These are phyloP conservation scores for Mus musculus DNA, from an alignment of 2,113 vertebrate species.

Conservation along the genomic window GRCm39 chr16:59393001-59393500, in stretches of 20 bases:
- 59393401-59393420: not conserved
- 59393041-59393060: not conserved
- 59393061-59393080: not conserved
- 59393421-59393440: not conserved
- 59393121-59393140: not conserved
- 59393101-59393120: not conserved
- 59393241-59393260: constrained; percentile 26
- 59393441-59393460: not conserved
- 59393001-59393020: not conserved
- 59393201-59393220: constrained; percentile 9
- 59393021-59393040: not conserved
- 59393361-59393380: not conserved
- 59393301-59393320: not conserved
- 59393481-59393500: not conserved
- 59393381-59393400: not conserved
- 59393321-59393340: not conserved
- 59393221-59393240: constrained; percentile 4
- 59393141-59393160: not conserved
- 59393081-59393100: not conserved
- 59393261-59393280: constrained; percentile 19
- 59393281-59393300: constrained; percentile 42
- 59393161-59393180: not conserved
- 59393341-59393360: not conserved
- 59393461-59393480: not conserved
- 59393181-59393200: constrained; percentile 27